Evolutionary conservation across 2,113 vertebrate genomes (phyloP), one percentile per base, ranked within the genome.

Genomic region (Odocoileus hemionus): DNA sequence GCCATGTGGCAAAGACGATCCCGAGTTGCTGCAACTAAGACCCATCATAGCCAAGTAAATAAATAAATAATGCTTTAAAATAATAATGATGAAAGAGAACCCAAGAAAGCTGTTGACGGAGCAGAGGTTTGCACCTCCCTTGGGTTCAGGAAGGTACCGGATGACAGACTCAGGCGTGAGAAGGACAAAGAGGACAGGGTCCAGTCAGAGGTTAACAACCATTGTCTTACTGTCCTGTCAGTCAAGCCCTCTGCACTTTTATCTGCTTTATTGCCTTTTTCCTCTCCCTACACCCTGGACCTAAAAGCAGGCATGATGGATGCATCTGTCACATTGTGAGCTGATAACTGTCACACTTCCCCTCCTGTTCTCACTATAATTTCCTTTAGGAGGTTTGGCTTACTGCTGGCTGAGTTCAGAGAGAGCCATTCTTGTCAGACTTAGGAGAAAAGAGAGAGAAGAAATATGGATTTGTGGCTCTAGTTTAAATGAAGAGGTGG

Each of bases 231-330:
- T 21, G 67, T 91, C 25, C 25, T 0, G 13, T 50, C 89, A 23
- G 13, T 89, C 64, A 57, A 88, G 67, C 16, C 64, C 61, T 64
- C 91, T 10, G 1, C 28, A 36, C 84, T 86, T 85, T n/a, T 67
- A 25, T 92, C 94, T 96, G 47, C 70, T 96, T 95, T 96, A 94
- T 95, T 98, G 92, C 88, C 89, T 96, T 94, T 96, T 64, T 55
- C 33, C 78, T 85, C 61, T 94, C 58, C 67, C 58, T 45, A 74
- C 58, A 98, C 74, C 54, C 54, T 78, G 45, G 13, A 74, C 67
- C 95, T 95, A 88, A 97, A 98, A 93, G 58, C 84, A 95, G 86
- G 45, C 94, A 19, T 97, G 98, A 98, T 97, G 94, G 92, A 98
- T 98, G 91, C 23, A 96, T 92, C 85, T 97, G 97, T 98, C 97